Evolutionary conservation across 2,113 vertebrate genomes (phyloP).

Genomic region (Bufo gargarizans): DNA sequence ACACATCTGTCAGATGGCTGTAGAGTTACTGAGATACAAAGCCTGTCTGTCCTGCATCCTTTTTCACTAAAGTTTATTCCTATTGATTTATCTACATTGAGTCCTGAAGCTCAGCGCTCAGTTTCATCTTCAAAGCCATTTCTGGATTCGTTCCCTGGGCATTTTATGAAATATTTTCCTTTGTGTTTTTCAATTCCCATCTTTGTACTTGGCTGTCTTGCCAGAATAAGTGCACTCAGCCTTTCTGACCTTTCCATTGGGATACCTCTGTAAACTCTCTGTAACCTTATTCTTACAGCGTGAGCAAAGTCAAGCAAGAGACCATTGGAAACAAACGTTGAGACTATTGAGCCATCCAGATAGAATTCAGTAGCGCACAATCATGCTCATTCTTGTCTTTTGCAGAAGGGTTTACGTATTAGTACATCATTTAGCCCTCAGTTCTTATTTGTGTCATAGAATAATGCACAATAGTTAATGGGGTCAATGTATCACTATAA

Average conservation of each 20-base stretch:
- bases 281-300: constrained; percentile 6
- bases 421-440: not conserved
- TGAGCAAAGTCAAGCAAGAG: not conserved
- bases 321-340: not conserved
- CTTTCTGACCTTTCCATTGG: constrained; percentile 18
- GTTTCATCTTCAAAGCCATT: constrained; percentile 39
- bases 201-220: constrained; percentile 29
- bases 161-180: constrained; percentile 27
- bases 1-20: constrained; percentile 1
- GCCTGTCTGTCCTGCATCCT: constrained; percentile 17
- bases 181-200: constrained; percentile 17
- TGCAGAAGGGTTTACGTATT: not conserved
- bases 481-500: too few relatives aligned
- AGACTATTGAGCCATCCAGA: not conserved
- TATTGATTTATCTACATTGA: constrained; percentile 30
- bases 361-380: not conserved
- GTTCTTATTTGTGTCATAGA: too few relatives aligned
- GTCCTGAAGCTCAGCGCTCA: not conserved
- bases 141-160: not conserved
- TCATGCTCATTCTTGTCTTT: not conserved
- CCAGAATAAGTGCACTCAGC: constrained; percentile 8
- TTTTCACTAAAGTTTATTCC: constrained; percentile 1
- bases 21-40: not conserved
- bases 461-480: too few relatives aligned
- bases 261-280: not conserved